Base-by-base conservation (phyloP, 1,140 invertebrate species). In the Drosophila asahinai region DNA sequence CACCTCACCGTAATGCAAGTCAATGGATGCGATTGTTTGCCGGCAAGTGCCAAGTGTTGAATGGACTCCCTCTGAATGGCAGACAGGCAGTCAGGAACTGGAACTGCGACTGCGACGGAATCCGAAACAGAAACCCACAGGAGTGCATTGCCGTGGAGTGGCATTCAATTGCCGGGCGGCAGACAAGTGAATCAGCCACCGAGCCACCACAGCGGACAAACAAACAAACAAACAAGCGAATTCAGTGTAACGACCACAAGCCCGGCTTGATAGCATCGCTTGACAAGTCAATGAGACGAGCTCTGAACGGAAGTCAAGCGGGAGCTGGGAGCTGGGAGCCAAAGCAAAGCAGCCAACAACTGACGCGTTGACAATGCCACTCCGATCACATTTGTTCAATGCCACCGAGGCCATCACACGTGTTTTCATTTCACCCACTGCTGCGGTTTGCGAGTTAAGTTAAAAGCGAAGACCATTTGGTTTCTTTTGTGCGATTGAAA, bases 21-120 rank as follows among this genome's bases (percentile, higher is more conserved):
- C 82, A 86, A 82, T 86, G 82, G 66, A 66, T 80, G 81, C 73
- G 68, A 82, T 77, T 82, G 80, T 83, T 63, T 65, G 55, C 65
- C 61, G 49, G 38, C 19, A 66, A 66, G 58, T 66, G 72, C 43
- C 75, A 79, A 86, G 70, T 74, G 79, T 82, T 82, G 80, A 81
- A 81, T 61, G 78, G 78, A 70, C 73, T 70, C 27, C 36, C 51
- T 14, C 40, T 58, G 77, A 51, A 58, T 30, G 43, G 40, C 60
- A 65, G 55, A 58, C 42, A 59, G 54, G 27, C 51, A 54, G 30
- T 14, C 52, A 55, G 52, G 52, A 57, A 40, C 36, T 40, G 54
- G 54, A 40, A 57, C 54, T 57, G 30, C 7, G 30, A 33, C 30
- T 33, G 30, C 30, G 30, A 33, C 30, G 2, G 40, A 51, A 43